Evolutionary conservation across 2,888 invertebrate genomes (phyloP).

Genomic region (Scelioninae gen. 2): DNA sequence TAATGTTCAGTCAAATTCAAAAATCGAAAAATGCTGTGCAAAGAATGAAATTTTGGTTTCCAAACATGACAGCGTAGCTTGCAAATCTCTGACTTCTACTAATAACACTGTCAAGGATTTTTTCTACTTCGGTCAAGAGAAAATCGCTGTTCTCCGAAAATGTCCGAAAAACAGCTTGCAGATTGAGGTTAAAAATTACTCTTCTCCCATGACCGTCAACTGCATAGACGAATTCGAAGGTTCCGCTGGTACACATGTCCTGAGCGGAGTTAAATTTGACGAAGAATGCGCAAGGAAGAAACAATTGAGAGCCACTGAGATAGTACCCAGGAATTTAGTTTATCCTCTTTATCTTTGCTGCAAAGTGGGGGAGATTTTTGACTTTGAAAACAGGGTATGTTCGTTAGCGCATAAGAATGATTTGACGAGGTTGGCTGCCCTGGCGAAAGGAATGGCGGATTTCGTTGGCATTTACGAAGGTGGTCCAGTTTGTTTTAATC

Average conservation of each 20-base stretch:
- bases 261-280: neutral
- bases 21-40: too few species aligned
- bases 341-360: conserved; percentile 11
- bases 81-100: too few species aligned
- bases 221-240: neutral
- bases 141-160: neutral
- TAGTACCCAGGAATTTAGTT: neutral
- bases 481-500: conserved; percentile 2
- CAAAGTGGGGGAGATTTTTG: conserved; percentile 12
- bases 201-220: neutral
- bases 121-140: neutral
- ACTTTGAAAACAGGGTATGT: conserved; percentile 5
- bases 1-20: too few species aligned
- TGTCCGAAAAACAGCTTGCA: neutral
- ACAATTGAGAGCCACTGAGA: neutral
- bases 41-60: too few species aligned
- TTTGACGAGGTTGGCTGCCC: neutral
- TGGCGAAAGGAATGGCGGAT: conserved; percentile 7
- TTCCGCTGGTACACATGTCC: neutral
- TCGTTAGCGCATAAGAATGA: neutral
- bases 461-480: conserved; percentile 11
- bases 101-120: neutral
- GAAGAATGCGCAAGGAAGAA: neutral
- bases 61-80: too few species aligned
- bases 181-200: neutral